These are phyloP conservation scores for Meleagris gallopavo DNA, from an alignment of 2,113 vertebrate species.

Conservation along the genomic window DNA sequence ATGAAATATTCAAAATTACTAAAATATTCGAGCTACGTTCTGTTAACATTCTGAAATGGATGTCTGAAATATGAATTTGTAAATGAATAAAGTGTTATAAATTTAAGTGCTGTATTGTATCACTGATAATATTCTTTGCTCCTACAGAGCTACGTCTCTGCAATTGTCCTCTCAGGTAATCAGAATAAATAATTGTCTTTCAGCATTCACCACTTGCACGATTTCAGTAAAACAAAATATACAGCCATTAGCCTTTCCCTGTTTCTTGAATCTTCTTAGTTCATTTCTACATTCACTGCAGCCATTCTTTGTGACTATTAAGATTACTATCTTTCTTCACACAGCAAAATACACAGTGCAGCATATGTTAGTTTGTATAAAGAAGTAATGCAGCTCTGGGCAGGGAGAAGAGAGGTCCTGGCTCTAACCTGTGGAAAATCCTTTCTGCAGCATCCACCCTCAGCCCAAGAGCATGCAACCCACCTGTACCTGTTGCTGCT, in stretches of 20 bases:
- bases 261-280: constrained; percentile 4
- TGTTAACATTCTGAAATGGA: constrained; percentile 22
- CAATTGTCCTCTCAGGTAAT: constrained; percentile 33
- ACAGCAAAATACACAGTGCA: not conserved
- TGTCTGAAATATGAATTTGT: not conserved
- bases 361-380: not conserved
- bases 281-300: not conserved
- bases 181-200: constrained; percentile 15
- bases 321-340: not conserved
- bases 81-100: constrained; percentile 16
- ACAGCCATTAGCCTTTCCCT: constrained; percentile 29
- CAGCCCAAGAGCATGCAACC: rapidly evolving
- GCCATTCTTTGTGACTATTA: not conserved
- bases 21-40: not conserved
- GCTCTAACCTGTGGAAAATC: not conserved
- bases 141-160: not conserved
- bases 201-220: constrained; percentile 16
- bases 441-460: rapidly evolving
- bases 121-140: not conserved
- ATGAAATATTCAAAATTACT: constrained; percentile 29
- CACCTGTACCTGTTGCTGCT: rapidly evolving
- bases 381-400: not conserved
- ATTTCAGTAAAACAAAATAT: constrained; percentile 43
- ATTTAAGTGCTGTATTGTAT: constrained; percentile 6
- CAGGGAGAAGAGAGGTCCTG: not conserved